These are phyloP conservation scores for Tipula lateralis DNA, from an alignment of 2,888 invertebrate species.

Conservation along the genomic window DNA sequence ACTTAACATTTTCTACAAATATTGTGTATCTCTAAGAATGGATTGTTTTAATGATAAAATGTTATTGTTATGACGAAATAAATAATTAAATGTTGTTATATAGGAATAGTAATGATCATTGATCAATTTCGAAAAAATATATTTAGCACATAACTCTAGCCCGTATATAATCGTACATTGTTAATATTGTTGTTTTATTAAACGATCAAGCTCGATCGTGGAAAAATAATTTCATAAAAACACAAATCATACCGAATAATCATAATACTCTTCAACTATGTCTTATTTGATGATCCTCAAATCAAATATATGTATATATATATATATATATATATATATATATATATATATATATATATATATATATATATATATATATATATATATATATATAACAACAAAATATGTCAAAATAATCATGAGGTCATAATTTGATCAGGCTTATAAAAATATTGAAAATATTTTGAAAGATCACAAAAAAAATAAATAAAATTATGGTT, in stretches of 20 bases:
- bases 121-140: neutral
- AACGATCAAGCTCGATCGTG: constrained; percentile 12
- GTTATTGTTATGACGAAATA: neutral
- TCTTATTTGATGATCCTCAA: constrained; percentile 21
- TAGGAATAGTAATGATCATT: neutral
- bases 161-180: neutral
- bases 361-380: too few species aligned
- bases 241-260: constrained; percentile 1
- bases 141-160: constrained; percentile 4
- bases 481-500: neutral
- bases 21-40: neutral
- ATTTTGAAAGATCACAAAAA: constrained; percentile 24
- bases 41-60: neutral
- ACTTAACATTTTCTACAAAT: neutral
- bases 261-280: constrained; percentile 9
- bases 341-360: too few species aligned
- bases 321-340: too few species aligned
- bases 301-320: neutral
- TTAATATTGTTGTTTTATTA: neutral
- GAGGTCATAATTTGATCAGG: constrained; percentile 24
- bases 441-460: constrained; percentile 24
- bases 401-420: constrained; percentile 15
- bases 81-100: neutral
- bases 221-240: constrained; percentile 3
- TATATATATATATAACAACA: neutral